A percentile compares a stretch with the other conserved stretches of the same genome.
These are phyloP conservation scores for Aegotheles bennettii DNA, from an alignment of 2,113 vertebrate genomes.

Conservation along the genomic window DNA sequence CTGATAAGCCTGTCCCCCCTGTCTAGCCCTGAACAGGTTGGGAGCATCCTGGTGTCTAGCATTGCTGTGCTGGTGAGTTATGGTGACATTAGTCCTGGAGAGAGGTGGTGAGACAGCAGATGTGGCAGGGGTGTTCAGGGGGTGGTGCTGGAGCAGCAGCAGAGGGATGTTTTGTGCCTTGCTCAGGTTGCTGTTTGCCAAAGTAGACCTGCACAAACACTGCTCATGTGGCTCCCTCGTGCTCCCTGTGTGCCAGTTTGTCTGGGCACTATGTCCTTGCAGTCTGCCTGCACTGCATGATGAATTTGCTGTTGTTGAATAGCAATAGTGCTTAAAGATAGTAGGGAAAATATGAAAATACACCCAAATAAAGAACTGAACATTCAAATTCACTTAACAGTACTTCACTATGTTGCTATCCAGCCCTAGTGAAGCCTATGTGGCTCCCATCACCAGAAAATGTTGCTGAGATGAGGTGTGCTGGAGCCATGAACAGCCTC, in stretches of 20 bases:
- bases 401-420: accelerated
- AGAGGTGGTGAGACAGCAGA: neutral
- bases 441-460: neutral
- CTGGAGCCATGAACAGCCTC: neutral
- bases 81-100: accelerated
- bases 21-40: accelerated
- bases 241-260: accelerated
- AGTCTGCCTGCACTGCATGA: neutral
- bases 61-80: neutral
- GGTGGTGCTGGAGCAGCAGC: neutral
- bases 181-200: neutral
- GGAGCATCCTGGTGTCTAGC: neutral
- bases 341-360: neutral
- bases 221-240: neutral
- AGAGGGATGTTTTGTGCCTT: neutral
- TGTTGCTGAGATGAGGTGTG: accelerated
- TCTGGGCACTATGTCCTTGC: accelerated
- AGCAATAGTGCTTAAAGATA: neutral
- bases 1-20: neutral
- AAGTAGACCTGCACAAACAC: neutral
- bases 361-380: neutral
- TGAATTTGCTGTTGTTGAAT: neutral
- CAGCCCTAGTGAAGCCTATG: neutral
- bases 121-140: neutral
- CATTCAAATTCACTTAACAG: neutral